Evolutionary conservation across 2,888 invertebrate species (phyloP).

Genomic region (Loripinus fragilis): DNA sequence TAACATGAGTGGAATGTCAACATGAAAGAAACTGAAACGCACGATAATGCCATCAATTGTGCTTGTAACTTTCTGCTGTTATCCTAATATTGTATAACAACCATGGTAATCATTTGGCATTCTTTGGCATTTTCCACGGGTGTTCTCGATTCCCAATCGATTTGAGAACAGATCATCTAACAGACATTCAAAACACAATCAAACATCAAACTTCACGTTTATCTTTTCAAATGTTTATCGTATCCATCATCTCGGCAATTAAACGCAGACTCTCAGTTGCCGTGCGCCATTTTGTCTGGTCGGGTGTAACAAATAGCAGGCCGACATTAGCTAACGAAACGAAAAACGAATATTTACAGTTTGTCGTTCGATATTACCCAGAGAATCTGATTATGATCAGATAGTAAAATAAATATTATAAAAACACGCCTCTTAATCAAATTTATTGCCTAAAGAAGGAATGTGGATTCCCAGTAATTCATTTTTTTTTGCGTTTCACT

Average conservation of each 20-base stretch:
- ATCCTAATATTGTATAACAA: too few species aligned
- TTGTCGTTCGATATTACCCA: slow-evolving; percentile 11
- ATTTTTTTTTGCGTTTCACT: background rate
- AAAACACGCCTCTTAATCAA: background rate
- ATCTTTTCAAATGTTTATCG: slow-evolving; percentile 18
- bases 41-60: too few species aligned
- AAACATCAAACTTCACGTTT: slow-evolving; percentile 13
- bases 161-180: slow-evolving; percentile 11
- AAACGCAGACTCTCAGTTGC: slow-evolving; percentile 19
- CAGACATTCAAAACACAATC: slow-evolving; percentile 18
- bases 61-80: too few species aligned
- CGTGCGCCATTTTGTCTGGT: slow-evolving; percentile 21
- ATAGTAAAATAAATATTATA: background rate
- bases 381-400: background rate
- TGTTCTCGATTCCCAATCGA: background rate
- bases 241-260: slow-evolving; percentile 16
- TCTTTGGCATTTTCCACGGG: background rate
- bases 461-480: background rate
- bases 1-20: too few species aligned
- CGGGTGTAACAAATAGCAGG: slow-evolving; percentile 18
- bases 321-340: background rate
- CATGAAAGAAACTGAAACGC: too few species aligned
- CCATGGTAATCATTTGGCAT: background rate
- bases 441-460: background rate
- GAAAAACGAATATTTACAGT: slow-evolving; percentile 14